These are phyloP conservation scores for Psylliodes chrysocephalus DNA, from an alignment of 2,888 invertebrate species.

Conservation along the genomic window DNA sequence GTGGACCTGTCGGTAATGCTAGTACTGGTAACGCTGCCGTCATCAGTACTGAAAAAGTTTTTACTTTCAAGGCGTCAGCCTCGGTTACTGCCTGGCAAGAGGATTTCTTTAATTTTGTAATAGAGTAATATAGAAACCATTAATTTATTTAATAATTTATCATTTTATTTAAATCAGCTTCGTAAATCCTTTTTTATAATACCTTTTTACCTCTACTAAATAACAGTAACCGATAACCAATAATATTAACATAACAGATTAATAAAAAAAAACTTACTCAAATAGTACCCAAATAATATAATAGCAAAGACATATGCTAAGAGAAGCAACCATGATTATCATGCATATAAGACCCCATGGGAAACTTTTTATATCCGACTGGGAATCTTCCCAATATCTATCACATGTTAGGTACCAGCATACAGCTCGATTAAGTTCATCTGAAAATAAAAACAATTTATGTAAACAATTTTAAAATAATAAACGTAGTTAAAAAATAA, in stretches of 20 bases:
- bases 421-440: slow-evolving; percentile 87
- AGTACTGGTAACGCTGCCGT: slow-evolving; percentile 75
- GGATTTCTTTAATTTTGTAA: too few relatives aligned
- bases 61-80: slow-evolving; percentile 42
- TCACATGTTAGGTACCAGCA: slow-evolving; percentile 95
- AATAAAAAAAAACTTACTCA: slow-evolving; percentile 75
- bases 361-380: slow-evolving; percentile 78
- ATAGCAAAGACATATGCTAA: slow-evolving; percentile 89
- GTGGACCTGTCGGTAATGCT: slow-evolving; percentile 75
- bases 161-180: too few relatives aligned
- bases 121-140: too few relatives aligned
- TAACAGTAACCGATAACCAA: slow-evolving; percentile 34
- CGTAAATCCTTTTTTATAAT: too few relatives aligned
- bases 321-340: slow-evolving; percentile 81
- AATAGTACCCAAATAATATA: slow-evolving; percentile 93
- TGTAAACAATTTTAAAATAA: too few relatives aligned
- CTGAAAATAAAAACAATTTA: too few relatives aligned
- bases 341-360: slow-evolving; percentile 84
- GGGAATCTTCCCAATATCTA: slow-evolving; percentile 89
- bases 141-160: too few relatives aligned
- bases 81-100: slow-evolving; percentile 31
- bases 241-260: too few relatives aligned
- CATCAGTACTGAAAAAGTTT: slow-evolving; percentile 70
- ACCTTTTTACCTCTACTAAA: neutral
- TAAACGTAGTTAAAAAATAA: too few relatives aligned